phyloP scores from a whole-genome alignment of 2,797 vertebrate species.

The Megalops cyprinoides region DNA sequence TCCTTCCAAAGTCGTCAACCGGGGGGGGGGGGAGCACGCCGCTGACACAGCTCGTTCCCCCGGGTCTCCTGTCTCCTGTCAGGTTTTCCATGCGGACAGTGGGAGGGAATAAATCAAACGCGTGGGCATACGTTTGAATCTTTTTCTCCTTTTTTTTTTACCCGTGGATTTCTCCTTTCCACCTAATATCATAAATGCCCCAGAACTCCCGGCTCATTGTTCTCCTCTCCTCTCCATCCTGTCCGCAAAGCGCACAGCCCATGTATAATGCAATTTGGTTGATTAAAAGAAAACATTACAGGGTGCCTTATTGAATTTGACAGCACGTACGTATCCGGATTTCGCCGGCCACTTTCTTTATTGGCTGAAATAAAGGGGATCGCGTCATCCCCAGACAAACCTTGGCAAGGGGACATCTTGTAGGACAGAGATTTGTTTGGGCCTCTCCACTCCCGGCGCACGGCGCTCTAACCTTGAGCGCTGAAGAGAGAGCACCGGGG shows the following conservation, averaged over 20 bases:
- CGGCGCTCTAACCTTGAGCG: conserved; percentile 69
- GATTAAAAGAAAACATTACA: conserved; percentile 89
- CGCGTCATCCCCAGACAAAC: conserved; percentile 79
- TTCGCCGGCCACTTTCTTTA: conserved; percentile 81
- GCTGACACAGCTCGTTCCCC: not conserved
- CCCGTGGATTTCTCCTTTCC: conserved; percentile 37
- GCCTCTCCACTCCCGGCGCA: conserved; percentile 46
- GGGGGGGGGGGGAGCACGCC: not conserved
- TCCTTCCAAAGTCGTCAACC: conserved; percentile 21
- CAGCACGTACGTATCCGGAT: conserved; percentile 80
- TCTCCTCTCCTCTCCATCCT: conserved; percentile 32
- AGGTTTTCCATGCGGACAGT: not conserved
- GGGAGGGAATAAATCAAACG: not conserved
- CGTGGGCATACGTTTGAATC: not conserved
- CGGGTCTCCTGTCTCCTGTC: not conserved
- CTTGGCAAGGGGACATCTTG: conserved; percentile 74
- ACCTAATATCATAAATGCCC: conserved; percentile 54
- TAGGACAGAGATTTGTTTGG: conserved; percentile 73
- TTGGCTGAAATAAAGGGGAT: conserved; percentile 79
- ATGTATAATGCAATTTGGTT: conserved; percentile 85
- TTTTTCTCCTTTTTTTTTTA: not conserved
- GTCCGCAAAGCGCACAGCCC: conserved; percentile 49
- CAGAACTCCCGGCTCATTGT: conserved; percentile 34
- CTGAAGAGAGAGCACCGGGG: conserved; percentile 22
- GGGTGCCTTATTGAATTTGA: conserved; percentile 86